Conservation (phyloP, 1,140 invertebrate genomes). For the Hyles euphorbiae region DNA sequence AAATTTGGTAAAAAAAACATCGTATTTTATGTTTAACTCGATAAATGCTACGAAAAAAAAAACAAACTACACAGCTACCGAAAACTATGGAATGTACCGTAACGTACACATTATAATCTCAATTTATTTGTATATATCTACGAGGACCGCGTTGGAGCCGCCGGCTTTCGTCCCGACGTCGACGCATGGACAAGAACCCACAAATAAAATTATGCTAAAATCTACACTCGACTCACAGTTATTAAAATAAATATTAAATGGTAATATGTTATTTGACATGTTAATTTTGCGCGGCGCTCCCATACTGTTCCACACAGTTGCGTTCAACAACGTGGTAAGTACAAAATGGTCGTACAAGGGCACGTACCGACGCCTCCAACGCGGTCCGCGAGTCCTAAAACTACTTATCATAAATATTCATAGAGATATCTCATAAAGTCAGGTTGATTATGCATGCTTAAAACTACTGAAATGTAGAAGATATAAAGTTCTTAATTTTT, state of each 20-base stretch:
- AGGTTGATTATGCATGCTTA: slow-evolving; percentile 53
- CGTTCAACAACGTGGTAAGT: too few relatives aligned
- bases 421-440: slow-evolving; percentile 14
- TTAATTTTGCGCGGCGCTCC: too few relatives aligned
- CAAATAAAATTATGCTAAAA: too few relatives aligned
- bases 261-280: too few relatives aligned
- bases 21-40: slow-evolving; percentile 15
- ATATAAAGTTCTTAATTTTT: slow-evolving; percentile 25
- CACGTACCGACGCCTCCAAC: neutral
- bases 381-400: slow-evolving; percentile 8
- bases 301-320: too few relatives aligned
- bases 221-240: too few relatives aligned
- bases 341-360: too few relatives aligned
- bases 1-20: slow-evolving; percentile 62
- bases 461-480: slow-evolving; percentile 61
- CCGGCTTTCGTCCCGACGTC: too few relatives aligned
- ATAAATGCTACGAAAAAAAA: slow-evolving; percentile 26
- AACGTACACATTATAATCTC: slow-evolving; percentile 17
- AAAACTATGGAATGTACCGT: slow-evolving; percentile 21
- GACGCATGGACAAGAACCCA: too few relatives aligned
- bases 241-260: too few relatives aligned
- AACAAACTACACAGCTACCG: slow-evolving; percentile 18
- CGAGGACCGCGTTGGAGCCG: too few relatives aligned
- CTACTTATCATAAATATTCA: slow-evolving; percentile 12
- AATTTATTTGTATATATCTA: neutral